Evolutionary conservation across 1,140 invertebrate genomes (phyloP), one percentile per base, ranked within the genome.

Genomic region (Stratiolaelaps scimitus): DNA sequence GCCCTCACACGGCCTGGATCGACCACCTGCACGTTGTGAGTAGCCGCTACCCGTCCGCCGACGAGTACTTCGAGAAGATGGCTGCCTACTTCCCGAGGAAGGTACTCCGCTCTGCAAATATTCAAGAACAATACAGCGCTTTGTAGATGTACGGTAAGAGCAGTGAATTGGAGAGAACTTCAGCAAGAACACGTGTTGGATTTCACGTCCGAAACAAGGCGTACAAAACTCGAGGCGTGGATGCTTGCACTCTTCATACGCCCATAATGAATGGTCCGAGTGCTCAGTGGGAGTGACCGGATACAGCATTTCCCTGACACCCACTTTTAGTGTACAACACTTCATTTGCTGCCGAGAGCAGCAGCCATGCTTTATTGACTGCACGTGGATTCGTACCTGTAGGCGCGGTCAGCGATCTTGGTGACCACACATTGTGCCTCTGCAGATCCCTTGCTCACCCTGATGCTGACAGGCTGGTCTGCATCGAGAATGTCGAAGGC

Each of bases 1-100:
- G 90, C 81, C 65, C 84, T 83, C 15, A 93, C 86, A 72, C 85
- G 81, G 5, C 81, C 80, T 0, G 89, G 87, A 77, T 95, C 90
- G 67, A 90, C 87, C 0, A 87, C 88, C 73, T 90, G 86, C 4
- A 92, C 82, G 23, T 60, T 60, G 17, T 60, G 53, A n/a, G 53
- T 60, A 23, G 34, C 26, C 23, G 34, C 26, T 17, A 60, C 53
- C 15, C 34, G 53, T 29, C 26, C 78, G 30, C 78, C 75, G 56
- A 82, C 78, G n/a, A 77, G 78, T 40, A 83, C 70, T 65, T 74
- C 74, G 29, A 85, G 77, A 29, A 77, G 81, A 70, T 85, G 82
- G 1, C 75, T 78, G 13, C 84, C 85, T 23, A 85, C 81, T 67
- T 80, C 74, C 29, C 65, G 69, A 23, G 76, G 74, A 20, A 69